Conservation (phyloP, 2,888 invertebrate genomes). For the Cheilosia variabilis region DNA sequence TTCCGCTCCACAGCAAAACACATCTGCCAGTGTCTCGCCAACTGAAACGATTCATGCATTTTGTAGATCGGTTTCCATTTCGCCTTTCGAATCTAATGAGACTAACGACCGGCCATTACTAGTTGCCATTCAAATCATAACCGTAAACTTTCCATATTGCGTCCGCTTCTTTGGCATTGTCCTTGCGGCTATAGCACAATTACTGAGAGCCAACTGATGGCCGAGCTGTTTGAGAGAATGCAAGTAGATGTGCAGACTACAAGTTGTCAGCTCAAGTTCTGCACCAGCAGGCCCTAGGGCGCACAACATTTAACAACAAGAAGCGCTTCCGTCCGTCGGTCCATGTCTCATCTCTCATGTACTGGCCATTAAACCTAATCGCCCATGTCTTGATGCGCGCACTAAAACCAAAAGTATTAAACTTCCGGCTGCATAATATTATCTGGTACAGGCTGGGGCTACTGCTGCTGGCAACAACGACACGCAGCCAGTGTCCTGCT, state of each 20-base stretch:
- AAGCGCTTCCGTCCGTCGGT: background rate
- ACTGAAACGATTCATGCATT: slow-evolving; percentile 11
- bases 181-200: slow-evolving; percentile 25
- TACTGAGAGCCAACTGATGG: slow-evolving; percentile 1
- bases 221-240: slow-evolving; percentile 5
- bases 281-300: slow-evolving; percentile 1
- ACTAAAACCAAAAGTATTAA: slow-evolving; percentile 28
- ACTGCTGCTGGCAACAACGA: slow-evolving; percentile 6
- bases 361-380: slow-evolving; percentile 59
- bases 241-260: background rate
- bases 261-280: slow-evolving; percentile 6
- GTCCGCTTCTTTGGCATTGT: slow-evolving; percentile 39
- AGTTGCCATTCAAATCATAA: slow-evolving; percentile 11
- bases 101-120: slow-evolving; percentile 39
- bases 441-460: slow-evolving; percentile 17
- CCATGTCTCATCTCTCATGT: slow-evolving; percentile 26
- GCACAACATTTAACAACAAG: slow-evolving; percentile 18
- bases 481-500: slow-evolving; percentile 29
- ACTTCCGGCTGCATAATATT: slow-evolving; percentile 40
- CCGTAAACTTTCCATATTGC: slow-evolving; percentile 31
- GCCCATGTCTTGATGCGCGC: slow-evolving; percentile 32
- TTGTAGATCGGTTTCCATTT: slow-evolving; percentile 15
- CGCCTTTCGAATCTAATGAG: slow-evolving; percentile 8
- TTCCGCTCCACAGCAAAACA: background rate
- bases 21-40: background rate